A percentile compares a stretch with the other conserved stretches of the same genome.
Evolutionary conservation across 2,888 invertebrate genomes (phyloP).

Genomic region (Resseliella maxima): DNA sequence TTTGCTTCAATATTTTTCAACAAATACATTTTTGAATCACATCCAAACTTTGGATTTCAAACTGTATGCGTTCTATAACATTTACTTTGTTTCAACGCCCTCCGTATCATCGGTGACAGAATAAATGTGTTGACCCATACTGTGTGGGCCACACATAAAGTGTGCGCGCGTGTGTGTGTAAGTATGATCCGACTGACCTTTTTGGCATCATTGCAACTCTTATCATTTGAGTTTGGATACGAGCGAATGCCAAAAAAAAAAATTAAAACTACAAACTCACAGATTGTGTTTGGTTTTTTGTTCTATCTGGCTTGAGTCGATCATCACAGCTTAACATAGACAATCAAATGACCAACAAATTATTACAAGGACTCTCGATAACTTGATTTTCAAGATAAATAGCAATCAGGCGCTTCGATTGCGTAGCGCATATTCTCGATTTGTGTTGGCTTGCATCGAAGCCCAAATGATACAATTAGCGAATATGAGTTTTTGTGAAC

Average conservation of each 20-base stretch:
- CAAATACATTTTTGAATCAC: not conserved
- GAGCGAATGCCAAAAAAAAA: not conserved
- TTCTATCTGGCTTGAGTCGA: not conserved
- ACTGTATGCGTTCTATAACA: not conserved
- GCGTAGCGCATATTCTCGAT: not conserved
- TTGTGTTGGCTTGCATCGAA: not conserved
- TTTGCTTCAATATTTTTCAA: not conserved
- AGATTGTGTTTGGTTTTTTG: not conserved
- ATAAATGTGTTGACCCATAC: conserved; percentile 5
- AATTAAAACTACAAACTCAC: not conserved
- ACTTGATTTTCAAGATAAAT: not conserved
- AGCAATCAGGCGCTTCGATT: not conserved
- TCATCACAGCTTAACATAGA: not conserved
- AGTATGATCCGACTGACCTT: conserved; percentile 16
- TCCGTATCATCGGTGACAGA: not conserved
- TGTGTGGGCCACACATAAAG: conserved; percentile 8
- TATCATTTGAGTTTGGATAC: not conserved
- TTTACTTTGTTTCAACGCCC: conserved; percentile 30
- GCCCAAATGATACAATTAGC: not conserved
- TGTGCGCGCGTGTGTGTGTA: no score
- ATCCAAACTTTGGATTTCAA: no score
- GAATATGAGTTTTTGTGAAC: not conserved
- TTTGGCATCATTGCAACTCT: conserved; percentile 38
- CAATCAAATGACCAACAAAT: not conserved
- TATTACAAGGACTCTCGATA: not conserved